Conservation (phyloP, 2,113 vertebrate genomes). For the Trachemys scripta region DNA sequence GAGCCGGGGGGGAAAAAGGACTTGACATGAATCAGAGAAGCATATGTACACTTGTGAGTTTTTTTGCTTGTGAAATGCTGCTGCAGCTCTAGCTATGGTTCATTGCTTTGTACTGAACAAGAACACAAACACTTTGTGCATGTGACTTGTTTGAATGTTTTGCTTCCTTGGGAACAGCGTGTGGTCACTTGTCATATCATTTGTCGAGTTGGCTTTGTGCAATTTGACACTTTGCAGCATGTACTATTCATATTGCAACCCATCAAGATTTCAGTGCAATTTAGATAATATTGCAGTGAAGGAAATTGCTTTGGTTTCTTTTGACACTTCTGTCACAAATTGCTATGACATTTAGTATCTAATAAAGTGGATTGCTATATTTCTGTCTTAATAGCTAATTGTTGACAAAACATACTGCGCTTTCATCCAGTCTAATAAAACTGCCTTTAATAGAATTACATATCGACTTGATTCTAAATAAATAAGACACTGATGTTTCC, state of each 20-base stretch:
- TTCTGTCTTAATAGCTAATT: constrained; percentile 54
- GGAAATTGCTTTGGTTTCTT: constrained; percentile 64
- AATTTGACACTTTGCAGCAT: constrained; percentile 64
- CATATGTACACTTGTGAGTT: constrained; percentile 28
- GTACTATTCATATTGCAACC: constrained; percentile 31
- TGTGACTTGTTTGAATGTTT: constrained; percentile 72
- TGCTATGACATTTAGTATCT: constrained; percentile 58
- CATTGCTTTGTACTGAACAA: constrained; percentile 1
- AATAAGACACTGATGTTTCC: not conserved
- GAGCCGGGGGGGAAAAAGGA: not conserved
- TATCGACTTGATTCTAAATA: constrained; percentile 22
- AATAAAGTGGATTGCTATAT: constrained; percentile 77
- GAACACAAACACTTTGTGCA: constrained; percentile 29
- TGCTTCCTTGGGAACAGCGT: constrained; percentile 71
- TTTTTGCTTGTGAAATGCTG: constrained; percentile 44
- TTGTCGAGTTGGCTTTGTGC: constrained; percentile 47
- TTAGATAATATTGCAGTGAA: constrained; percentile 54
- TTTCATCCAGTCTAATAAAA: constrained; percentile 57
- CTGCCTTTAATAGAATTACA: constrained; percentile 30
- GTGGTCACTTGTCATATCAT: constrained; percentile 34
- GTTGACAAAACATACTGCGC: constrained; percentile 38
- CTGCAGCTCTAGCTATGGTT: constrained; percentile 1
- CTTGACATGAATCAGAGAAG: constrained; percentile 26
- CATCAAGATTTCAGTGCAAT: constrained; percentile 52
- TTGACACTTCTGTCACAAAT: constrained; percentile 72